Evolutionary conservation across 1,140 invertebrate species (phyloP).

Genomic region (Hyposmocoma kahamanoa): DNA sequence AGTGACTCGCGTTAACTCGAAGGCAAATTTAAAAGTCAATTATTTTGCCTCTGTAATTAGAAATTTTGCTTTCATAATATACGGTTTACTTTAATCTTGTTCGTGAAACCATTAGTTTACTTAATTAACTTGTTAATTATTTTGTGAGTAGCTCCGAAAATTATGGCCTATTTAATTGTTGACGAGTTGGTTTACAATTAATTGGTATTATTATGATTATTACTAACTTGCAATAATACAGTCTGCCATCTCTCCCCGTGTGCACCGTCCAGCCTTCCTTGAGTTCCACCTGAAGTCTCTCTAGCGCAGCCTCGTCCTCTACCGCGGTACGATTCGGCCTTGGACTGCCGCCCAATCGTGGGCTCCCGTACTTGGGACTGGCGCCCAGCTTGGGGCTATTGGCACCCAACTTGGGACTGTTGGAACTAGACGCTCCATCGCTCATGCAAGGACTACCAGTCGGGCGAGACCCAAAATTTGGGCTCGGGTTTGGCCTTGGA

Average conservation of each 20-base stretch:
- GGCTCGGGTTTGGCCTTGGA: constrained; percentile 38
- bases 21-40: too few relatives aligned
- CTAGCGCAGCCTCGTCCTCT: constrained; percentile 63
- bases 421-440: constrained; percentile 47
- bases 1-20: too few relatives aligned
- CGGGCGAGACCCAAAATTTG: constrained; percentile 36
- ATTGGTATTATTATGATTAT: too few relatives aligned
- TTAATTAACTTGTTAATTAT: too few relatives aligned
- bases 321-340: constrained; percentile 26
- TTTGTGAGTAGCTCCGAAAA: too few relatives aligned
- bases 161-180: too few relatives aligned
- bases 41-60: background rate
- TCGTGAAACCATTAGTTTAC: constrained; percentile 3
- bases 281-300: constrained; percentile 70
- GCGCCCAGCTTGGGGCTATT: constrained; percentile 43
- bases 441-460: constrained; percentile 44
- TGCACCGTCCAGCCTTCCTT: constrained; percentile 83
- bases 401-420: constrained; percentile 38
- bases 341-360: constrained; percentile 45
- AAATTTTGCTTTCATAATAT: background rate
- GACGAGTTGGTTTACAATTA: too few relatives aligned
- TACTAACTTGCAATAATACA: constrained; percentile 89
- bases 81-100: background rate
- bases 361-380: constrained; percentile 53
- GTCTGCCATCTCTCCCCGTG: constrained; percentile 80